Conservation (phyloP, 2,113 vertebrate species). For the Labrus mixtus region DNA sequence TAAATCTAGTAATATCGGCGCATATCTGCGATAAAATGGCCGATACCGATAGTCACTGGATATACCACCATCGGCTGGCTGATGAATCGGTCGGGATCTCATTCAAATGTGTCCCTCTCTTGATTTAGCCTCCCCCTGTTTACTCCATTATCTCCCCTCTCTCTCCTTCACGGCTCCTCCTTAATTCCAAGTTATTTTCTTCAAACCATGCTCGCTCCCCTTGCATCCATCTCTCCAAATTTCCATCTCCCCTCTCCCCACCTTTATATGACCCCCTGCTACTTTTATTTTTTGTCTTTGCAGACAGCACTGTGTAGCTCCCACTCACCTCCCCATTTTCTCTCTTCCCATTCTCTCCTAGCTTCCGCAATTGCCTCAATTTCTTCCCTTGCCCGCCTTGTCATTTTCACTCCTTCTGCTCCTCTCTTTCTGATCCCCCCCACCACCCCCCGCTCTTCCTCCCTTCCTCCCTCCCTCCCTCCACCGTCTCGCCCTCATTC, state of each 20-base stretch:
- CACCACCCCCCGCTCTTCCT: neutral
- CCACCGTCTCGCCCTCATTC: constrained; percentile 29
- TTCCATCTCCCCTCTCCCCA: constrained; percentile 19
- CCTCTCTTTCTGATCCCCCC: neutral
- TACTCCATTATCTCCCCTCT: neutral
- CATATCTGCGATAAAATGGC: too few relatives aligned
- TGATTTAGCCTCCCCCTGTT: neutral
- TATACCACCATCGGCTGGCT: too few relatives aligned
- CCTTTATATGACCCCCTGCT: neutral
- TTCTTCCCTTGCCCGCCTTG: constrained; percentile 12
- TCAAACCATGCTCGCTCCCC: neutral
- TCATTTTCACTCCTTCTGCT: constrained; percentile 19
- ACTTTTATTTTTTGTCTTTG: constrained; percentile 16
- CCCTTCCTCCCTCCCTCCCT: neutral
- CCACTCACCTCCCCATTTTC: neutral
- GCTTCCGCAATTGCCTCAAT: constrained; percentile 26
- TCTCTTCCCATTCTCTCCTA: neutral
- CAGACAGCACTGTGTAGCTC: constrained; percentile 23
- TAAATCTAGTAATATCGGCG: too few relatives aligned
- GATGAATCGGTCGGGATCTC: too few relatives aligned
- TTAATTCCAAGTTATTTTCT: constrained; percentile 14
- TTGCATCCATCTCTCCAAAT: constrained; percentile 20
- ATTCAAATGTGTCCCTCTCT: neutral
- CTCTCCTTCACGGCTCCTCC: neutral
- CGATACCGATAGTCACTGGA: too few relatives aligned